Evolutionary conservation across 2,888 invertebrate species (phyloP), one percentile per base, ranked within the genome.

Genomic region (Stictocephala bisonia): DNA sequence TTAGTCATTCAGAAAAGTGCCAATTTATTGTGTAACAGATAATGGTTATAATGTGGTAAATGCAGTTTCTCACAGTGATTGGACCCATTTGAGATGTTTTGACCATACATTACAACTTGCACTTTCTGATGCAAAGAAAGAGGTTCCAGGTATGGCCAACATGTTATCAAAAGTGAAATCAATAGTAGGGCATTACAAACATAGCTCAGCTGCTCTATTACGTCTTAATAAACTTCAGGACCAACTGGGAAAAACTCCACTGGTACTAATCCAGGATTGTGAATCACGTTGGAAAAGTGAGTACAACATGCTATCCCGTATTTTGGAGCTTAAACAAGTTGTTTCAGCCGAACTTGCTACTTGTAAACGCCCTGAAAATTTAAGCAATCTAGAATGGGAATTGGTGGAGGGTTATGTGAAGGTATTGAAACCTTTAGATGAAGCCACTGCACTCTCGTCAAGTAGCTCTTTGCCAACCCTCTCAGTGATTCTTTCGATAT

Each of bases 141-240:
- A 64, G 15, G 22, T 64, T 13, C 35, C 20, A 1, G 64, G 64
- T 1, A 64, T 64, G 64, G 15, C 35, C 4, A 20, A 24, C 3
- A 64, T 64, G 64, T 22, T 64, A 9, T 64, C 64, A 18, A 64
- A 64, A n/a, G 64, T 40, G 3, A 64, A 22, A 41, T 31, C 40
- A 11, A 64, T 64, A 31, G 64, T 64, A 9, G 64, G 64, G 1
- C 64, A 64, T 20, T 64, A 40, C 22, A 64, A 64, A 40, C 64
- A 60, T n/a, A 64, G 64, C 40, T 64, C 20, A 18, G 40, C 40
- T 40, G 64, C 64, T 24, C 35, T 20, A 41, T 15, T 15, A 2
- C 29, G 64, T n/a, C 13, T 64, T 6, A 64, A 64, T 20, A 64
- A 20, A 27, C n/a, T 64, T 35, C 64, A 64, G n/a, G 64, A 40